Conservation (phyloP, 1,140 invertebrate genomes). For the Phymorhynchus buccinoides region DNA sequence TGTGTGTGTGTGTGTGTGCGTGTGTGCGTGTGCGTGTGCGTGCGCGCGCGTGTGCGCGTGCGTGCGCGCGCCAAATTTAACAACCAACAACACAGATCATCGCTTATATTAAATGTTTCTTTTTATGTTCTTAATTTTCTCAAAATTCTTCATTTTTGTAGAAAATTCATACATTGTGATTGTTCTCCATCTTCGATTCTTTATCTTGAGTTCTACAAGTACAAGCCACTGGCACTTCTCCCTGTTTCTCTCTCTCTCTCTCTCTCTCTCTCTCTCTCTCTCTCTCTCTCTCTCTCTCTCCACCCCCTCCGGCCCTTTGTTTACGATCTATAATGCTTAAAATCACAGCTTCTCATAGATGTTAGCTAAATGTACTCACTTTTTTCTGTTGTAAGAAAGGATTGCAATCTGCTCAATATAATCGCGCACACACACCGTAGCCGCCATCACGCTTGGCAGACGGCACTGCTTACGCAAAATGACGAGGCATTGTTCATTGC, state of each 20-base stretch:
- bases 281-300: conserved; percentile 23
- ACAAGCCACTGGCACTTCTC: background rate
- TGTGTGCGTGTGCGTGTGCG: conserved; percentile 10
- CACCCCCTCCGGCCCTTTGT: no score
- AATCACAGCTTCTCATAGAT: no score
- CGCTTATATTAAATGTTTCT: no score
- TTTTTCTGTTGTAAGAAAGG: no score
- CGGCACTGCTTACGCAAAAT: no score
- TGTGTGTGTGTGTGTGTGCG: conserved; percentile 21
- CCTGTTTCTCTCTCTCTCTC: background rate
- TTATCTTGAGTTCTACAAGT: background rate
- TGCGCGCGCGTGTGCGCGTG: background rate
- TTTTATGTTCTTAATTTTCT: background rate
- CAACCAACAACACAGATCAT: no score
- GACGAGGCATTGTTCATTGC: no score
- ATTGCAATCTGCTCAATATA: no score
- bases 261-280: conserved; percentile 26
- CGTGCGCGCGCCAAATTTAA: background rate
- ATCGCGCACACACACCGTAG: no score
- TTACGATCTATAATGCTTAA: no score
- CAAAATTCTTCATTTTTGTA: background rate
- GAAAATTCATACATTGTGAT: background rate
- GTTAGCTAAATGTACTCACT: no score
- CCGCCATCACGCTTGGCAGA: no score
- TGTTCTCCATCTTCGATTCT: background rate